These are phyloP conservation scores for Myotis daubentonii DNA, from an alignment of 2,797 vertebrate species.

Conservation along the genomic window DNA sequence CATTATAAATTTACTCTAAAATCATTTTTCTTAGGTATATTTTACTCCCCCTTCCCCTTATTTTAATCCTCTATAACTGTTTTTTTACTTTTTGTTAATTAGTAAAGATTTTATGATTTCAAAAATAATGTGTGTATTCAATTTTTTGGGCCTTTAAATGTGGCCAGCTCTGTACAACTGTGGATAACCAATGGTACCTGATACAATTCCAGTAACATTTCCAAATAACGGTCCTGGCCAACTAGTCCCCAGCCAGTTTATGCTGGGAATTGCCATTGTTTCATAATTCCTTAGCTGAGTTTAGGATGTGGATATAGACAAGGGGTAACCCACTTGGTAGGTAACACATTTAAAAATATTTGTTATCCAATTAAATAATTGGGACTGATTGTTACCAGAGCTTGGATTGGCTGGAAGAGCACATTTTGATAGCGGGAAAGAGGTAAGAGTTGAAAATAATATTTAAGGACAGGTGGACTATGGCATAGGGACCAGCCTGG, in stretches of 20 bases:
- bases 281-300: background rate
- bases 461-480: background rate
- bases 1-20: background rate
- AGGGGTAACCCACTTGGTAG: background rate
- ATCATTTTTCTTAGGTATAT: background rate
- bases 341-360: background rate
- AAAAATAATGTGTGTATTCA: slow-evolving; percentile 4
- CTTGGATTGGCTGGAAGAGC: background rate
- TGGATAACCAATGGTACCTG: background rate
- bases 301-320: background rate
- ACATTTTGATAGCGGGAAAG: background rate
- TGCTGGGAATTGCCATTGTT: background rate
- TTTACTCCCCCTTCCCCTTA: background rate
- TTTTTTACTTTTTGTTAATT: slow-evolving; percentile 16
- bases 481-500: background rate
- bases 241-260: background rate
- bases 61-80: background rate
- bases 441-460: slow-evolving; percentile 53
- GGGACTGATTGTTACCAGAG: background rate
- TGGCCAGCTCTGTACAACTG: background rate
- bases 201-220: background rate
- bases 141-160: background rate
- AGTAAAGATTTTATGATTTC: background rate
- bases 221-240: background rate
- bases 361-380: background rate